Conservation (phyloP, 1,140 invertebrate species). For the Euura saliciscinereae region DNA sequence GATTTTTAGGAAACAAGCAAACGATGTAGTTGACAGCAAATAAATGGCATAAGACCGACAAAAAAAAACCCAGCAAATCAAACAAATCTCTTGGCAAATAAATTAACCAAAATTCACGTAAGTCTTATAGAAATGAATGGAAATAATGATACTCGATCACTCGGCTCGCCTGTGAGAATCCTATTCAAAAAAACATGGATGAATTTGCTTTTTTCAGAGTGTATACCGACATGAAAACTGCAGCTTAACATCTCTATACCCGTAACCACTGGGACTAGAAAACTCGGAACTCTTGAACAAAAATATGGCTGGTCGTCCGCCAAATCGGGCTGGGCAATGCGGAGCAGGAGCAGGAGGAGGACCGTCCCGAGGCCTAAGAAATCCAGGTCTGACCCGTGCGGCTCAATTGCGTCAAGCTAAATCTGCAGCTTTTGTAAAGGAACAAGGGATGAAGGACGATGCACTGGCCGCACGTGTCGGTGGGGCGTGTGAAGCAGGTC, state of each 20-base stretch:
- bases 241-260: neutral
- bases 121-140: conserved; percentile 9
- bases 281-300: neutral
- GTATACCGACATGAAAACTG: no score
- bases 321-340: neutral
- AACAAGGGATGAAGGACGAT: conserved; percentile 4
- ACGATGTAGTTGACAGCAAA: conserved; percentile 19
- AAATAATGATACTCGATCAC: no score
- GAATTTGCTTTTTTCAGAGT: no score
- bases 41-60: conserved; percentile 11
- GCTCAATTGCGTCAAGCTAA: conserved; percentile 32
- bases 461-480: neutral
- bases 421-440: conserved; percentile 24
- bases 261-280: conserved; percentile 13
- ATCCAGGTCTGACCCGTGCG: conserved; percentile 29
- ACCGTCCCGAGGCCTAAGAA: neutral
- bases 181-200: no score
- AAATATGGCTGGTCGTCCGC: neutral
- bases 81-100: conserved; percentile 18
- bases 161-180: no score
- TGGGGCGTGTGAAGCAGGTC: neutral
- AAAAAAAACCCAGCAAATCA: conserved; percentile 6
- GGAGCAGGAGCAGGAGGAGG: neutral
- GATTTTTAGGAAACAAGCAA: conserved; percentile 28
- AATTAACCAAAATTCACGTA: conserved; percentile 30